Evolutionary conservation across 2,888 invertebrate genomes (phyloP), one percentile per base, ranked within the genome.

Genomic region (Tridacna gigas): DNA sequence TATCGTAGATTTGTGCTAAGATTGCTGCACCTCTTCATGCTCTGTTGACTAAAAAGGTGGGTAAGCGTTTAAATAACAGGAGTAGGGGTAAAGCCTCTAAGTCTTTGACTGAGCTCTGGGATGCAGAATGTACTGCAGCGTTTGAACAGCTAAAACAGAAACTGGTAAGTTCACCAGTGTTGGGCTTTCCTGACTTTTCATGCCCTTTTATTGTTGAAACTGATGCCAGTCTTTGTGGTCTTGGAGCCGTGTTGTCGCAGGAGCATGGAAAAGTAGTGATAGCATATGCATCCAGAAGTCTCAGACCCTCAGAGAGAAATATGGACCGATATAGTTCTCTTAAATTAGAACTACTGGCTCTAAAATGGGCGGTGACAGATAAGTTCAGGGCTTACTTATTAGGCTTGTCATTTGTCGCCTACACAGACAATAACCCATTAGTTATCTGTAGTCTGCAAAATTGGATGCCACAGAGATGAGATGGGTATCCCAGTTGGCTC

Each of bases 331-430:
- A 86, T 61, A 88, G 88, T 74, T 60, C 69, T n/a, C 81, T 84
- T 74, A 89, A 86, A 51, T 74, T 88, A 47, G 86, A 89, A 26
- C 48, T 88, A 20, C 20, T 88, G 11, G 85, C 79, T n/a, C 26
- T 87, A n/a, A 85, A 83, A 60, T 87, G 86, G n/a, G n/a, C n/a
- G n/a, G n/a, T n/a, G n/a, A n/a, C n/a, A 88, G 86, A 89, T 56
- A 84, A 82, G 76, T 88, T 86, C 71, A 78, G 83, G 61, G 80
- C 82, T 45, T 84, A 82, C 61, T 79, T 89, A 25, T 12, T 84
- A 18, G 81, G 88, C 45, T 47, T 76, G 13, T 61, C 69, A 22
- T 84, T 83, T 77, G 25, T 73, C 74, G 80, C 88, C 18, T 83
- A 73, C 60, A 86, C 86, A 18, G 80, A 86, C 74, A 90, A 88